Base-by-base conservation (phyloP, 2,888 invertebrate genomes). In the Pristionchus japonicus region DNA sequence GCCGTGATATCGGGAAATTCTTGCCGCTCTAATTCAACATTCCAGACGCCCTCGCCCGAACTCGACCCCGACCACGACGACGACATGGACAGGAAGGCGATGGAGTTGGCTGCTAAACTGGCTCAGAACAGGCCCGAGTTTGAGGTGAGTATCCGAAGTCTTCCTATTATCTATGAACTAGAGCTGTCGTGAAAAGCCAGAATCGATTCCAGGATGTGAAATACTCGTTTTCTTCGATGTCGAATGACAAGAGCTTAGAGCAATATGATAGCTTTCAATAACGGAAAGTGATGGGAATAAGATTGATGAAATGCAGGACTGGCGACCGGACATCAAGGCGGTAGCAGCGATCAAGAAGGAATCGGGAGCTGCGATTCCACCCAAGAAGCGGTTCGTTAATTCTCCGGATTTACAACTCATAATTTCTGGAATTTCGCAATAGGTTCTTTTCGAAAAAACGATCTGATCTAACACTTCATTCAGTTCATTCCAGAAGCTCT, bases 11-110 rank as follows among this genome's bases (percentile, higher is more conserved):
- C n/a, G n/a, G n/a, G n/a, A n/a, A n/a, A 34, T 7, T 27, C n/a
- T 3, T n/a, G 9, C 40, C 40, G n/a, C 23, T 11, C 15, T 83
- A 31, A 40, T 37, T 37, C 17, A 11, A 13, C n/a, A n/a, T 87
- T 52, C 0, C 40, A 87, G 87, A 52, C 88, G 23, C 90, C 90
- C 3, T 90, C 91, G 4, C 92, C 93, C 37, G 89, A 90, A 13
- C 89, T 90, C 34, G 92, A 93, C 88, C 92, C 92, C 13, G 91
- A 93, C 37, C 90, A 92, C 34, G 94, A 94, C 82, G 92, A 93
- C 83, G 92, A 92, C 43, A 91, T 94, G 92, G 94, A 94, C 77
- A 89, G 91, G 64, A 91, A 91, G 15, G 93, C 94, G 6, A 93
- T 93, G 88, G 94, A 93, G 64, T 89, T 94, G 86, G 94, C 92